A percentile compares a stretch with the other conserved stretches of the same genome.
Conservation (phyloP, 2,888 invertebrate species). For the Trichacis sp. region DNA sequence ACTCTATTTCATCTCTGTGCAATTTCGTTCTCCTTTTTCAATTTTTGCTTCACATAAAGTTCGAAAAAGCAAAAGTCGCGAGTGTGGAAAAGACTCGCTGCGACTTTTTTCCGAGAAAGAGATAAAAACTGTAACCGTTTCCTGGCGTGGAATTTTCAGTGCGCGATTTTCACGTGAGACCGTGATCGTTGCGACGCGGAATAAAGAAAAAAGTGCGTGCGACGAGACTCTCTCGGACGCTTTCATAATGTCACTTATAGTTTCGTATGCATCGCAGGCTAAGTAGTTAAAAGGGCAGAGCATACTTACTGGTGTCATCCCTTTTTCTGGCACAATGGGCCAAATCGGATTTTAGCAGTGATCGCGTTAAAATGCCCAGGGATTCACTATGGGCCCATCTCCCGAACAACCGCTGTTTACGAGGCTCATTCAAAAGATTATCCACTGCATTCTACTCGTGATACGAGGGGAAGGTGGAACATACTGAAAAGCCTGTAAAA, state of each 20-base stretch:
- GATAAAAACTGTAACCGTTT: too few species aligned
- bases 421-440: constrained; percentile 54
- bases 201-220: neutral
- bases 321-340: constrained; percentile 53
- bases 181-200: neutral
- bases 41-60: constrained; percentile 3
- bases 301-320: constrained; percentile 54
- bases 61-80: constrained; percentile 1
- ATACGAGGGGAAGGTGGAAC: constrained; percentile 5
- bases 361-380: constrained; percentile 64
- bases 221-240: neutral
- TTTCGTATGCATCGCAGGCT: constrained; percentile 57
- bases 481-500: neutral
- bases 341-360: constrained; percentile 65
- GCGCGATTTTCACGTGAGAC: neutral
- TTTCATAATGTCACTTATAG: constrained; percentile 46
- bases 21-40: constrained; percentile 54
- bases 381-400: constrained; percentile 49
- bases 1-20: constrained; percentile 59
- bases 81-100: neutral
- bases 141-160: neutral
- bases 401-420: constrained; percentile 58
- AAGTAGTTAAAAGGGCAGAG: constrained; percentile 52
- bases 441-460: constrained; percentile 7
- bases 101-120: neutral